Conservation (phyloP, 2,113 vertebrate genomes). For the Pholis gunnellus region DNA sequence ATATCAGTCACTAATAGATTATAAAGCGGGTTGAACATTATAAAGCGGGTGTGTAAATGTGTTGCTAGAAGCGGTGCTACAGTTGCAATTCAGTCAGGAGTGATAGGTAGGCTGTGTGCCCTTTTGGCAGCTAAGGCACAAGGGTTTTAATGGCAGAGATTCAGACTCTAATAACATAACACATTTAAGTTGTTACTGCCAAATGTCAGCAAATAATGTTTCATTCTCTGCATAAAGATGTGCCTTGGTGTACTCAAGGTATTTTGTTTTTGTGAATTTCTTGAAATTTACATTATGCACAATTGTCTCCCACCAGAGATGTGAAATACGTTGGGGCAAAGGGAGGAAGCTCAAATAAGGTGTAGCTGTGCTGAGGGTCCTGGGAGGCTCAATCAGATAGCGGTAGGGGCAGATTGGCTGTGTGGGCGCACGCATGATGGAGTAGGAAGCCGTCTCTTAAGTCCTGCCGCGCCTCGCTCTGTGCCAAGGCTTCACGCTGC, state of each 20-base stretch:
- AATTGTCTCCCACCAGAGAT: not conserved
- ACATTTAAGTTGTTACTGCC: not conserved
- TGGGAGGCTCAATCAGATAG: conserved; percentile 36
- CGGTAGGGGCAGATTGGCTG: conserved; percentile 78
- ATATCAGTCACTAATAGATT: conserved; percentile 30
- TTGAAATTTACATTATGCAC: not conserved
- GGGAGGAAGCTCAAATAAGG: conserved; percentile 37
- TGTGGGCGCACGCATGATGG: conserved; percentile 73
- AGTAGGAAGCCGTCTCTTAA: conserved; percentile 69
- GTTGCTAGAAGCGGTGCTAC: conserved; percentile 8
- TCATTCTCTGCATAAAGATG: not conserved
- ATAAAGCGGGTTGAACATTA: conserved; percentile 49
- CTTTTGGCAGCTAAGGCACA: not conserved
- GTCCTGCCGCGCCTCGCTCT: conserved; percentile 62
- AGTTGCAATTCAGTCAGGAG: conserved; percentile 19
- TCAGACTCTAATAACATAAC: not conserved
- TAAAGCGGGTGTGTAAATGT: conserved; percentile 39
- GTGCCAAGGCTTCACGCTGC: conserved; percentile 61
- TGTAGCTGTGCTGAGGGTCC: conserved; percentile 33
- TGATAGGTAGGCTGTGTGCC: not conserved
- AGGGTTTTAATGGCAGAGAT: not conserved
- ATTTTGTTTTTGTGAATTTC: not conserved
- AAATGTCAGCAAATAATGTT: not conserved
- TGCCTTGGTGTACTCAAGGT: not conserved
- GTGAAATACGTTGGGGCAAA: not conserved